Percentiles rank a stretch among this genome's conserved stretches.
Conservation (phyloP, 2,113 vertebrate species). For the Vidua chalybeata region DNA sequence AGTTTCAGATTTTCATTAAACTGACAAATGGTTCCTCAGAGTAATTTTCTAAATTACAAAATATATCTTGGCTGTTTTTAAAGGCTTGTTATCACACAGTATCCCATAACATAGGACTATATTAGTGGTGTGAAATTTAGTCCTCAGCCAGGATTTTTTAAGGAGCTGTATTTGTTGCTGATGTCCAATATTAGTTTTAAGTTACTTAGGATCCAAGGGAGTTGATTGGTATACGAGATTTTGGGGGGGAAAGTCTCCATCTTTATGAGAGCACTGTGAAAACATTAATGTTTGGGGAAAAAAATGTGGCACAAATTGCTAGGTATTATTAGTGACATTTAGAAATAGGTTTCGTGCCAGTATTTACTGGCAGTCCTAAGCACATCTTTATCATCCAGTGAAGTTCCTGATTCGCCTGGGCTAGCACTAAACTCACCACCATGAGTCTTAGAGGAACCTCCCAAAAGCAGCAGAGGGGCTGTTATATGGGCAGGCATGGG, state of each 20-base stretch:
- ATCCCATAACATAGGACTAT: neutral
- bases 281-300: neutral
- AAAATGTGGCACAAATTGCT: neutral
- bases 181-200: neutral
- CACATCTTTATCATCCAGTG: neutral
- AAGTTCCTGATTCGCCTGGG: neutral
- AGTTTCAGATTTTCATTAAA: constrained; percentile 56
- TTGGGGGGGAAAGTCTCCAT: neutral
- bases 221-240: neutral
- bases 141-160: constrained; percentile 5
- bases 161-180: neutral
- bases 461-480: neutral
- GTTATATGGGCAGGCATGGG: neutral
- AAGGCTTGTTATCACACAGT: constrained; percentile 10
- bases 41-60: constrained; percentile 56
- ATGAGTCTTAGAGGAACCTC: neutral
- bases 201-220: neutral
- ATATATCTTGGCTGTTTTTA: constrained; percentile 2
- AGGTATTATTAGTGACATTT: neutral
- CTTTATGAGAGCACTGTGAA: neutral
- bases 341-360: neutral
- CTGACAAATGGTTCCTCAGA: constrained; percentile 25
- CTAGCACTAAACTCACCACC: neutral
- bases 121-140: constrained; percentile 28
- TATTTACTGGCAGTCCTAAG: neutral